Conservation (phyloP, 2,888 invertebrate species). For the Entomobrya proxima region DNA sequence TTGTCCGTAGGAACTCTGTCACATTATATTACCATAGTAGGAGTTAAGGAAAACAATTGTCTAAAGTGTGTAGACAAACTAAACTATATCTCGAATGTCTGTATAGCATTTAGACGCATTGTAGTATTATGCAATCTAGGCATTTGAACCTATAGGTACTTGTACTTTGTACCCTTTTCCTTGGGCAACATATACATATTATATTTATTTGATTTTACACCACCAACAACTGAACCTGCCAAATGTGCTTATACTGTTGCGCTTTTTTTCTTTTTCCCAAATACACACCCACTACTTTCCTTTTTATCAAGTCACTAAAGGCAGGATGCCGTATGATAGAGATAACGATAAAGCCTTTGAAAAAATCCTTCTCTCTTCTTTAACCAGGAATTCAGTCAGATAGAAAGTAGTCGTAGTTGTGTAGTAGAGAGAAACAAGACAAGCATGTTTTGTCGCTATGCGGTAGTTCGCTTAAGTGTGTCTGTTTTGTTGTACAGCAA, state of each 20-base stretch:
- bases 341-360: constrained; percentile 37
- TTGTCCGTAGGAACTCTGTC: constrained; percentile 3
- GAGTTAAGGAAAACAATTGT: not conserved
- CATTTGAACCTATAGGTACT: not conserved
- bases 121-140: not conserved
- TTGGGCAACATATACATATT: no score
- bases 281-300: not conserved
- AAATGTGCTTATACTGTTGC: not conserved
- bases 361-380: constrained; percentile 15
- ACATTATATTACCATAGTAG: not conserved
- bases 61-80: not conserved
- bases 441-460: constrained; percentile 43
- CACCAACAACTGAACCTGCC: no score
- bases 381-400: not conserved
- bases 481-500: constrained; percentile 10
- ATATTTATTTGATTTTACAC: no score
- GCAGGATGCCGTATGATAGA: not conserved
- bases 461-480: constrained; percentile 42
- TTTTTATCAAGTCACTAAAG: constrained; percentile 18
- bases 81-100: not conserved
- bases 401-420: not conserved
- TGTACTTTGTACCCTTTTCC: not conserved
- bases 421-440: not conserved
- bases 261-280: not conserved
- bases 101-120: not conserved